Evolutionary conservation across 2,888 invertebrate genomes (phyloP).

Genomic region (Meganola albula): DNA sequence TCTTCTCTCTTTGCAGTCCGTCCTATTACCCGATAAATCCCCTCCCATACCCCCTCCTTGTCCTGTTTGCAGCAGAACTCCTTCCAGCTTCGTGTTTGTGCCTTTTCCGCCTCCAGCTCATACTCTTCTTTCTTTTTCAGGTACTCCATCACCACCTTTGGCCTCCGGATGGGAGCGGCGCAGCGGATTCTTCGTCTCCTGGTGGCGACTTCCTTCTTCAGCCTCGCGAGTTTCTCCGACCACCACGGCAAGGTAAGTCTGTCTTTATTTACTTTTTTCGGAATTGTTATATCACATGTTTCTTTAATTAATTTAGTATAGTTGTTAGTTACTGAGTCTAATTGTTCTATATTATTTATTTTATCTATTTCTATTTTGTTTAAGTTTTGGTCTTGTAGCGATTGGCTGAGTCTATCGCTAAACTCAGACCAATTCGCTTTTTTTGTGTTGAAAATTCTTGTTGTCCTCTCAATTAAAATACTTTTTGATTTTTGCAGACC

Average conservation of each 20-base stretch:
- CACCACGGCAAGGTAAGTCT: background rate
- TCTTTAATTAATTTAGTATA: background rate
- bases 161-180: background rate
- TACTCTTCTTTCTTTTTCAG: background rate
- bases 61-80: too few relatives aligned
- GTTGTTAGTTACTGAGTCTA: background rate
- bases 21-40: slow-evolving; percentile 6
- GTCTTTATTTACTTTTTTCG: background rate
- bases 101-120: background rate
- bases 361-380: background rate
- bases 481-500: background rate
- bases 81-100: background rate
- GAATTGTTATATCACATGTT: background rate
- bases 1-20: slow-evolving; percentile 5
- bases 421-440: background rate
- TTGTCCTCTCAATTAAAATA: background rate
- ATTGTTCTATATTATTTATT: background rate
- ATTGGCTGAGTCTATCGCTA: background rate
- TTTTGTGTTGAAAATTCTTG: background rate
- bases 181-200: slow-evolving; percentile 1
- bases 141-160: background rate
- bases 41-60: too few relatives aligned
- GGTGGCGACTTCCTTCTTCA: background rate
- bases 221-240: background rate
- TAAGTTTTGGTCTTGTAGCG: background rate